Evolutionary conservation across 1,140 invertebrate species (phyloP).

Genomic region (Anastrepha obliqua): DNA sequence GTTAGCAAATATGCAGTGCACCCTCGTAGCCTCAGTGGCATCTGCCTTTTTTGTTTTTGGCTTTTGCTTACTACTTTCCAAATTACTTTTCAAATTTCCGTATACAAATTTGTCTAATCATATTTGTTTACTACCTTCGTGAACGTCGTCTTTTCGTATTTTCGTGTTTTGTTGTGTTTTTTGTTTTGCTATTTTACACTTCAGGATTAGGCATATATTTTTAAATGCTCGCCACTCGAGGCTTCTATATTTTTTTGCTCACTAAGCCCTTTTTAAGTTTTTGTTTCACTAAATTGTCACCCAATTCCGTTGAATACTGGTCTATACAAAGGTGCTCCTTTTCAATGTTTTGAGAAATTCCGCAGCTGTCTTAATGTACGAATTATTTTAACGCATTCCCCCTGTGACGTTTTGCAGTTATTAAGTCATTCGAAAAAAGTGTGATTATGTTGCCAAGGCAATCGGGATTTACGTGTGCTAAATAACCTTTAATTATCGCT

Average conservation of each 20-base stretch:
- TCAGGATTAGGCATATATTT: conserved; percentile 56
- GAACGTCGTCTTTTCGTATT: conserved; percentile 21
- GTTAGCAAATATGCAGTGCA: not conserved
- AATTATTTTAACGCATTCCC: not conserved
- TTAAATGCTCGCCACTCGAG: not conserved
- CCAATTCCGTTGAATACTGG: conserved; percentile 30
- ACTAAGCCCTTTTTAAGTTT: not conserved
- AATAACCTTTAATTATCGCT: conserved; percentile 21
- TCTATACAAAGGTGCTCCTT: not conserved
- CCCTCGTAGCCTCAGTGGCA: not conserved
- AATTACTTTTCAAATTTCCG: conserved; percentile 39
- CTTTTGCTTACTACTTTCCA: conserved; percentile 1
- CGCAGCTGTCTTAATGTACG: conserved; percentile 50
- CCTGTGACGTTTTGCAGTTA: not conserved
- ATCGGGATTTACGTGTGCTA: not conserved
- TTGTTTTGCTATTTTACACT: conserved; percentile 56
- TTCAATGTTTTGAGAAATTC: conserved; percentile 54
- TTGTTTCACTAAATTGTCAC: conserved; percentile 53
- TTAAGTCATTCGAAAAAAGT: conserved; percentile 37
- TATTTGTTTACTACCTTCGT: conserved; percentile 42
- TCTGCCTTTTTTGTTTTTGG: conserved; percentile 20
- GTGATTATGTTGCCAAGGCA: conserved; percentile 29
- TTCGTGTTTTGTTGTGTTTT: conserved; percentile 7
- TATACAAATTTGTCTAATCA: conserved; percentile 51
- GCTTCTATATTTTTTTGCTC: not conserved